Percentiles rank a stretch among this genome's conserved stretches.
phyloP scores from a whole-genome alignment of 2,888 invertebrate species.

The Pristionchus exspectatus region DNA sequence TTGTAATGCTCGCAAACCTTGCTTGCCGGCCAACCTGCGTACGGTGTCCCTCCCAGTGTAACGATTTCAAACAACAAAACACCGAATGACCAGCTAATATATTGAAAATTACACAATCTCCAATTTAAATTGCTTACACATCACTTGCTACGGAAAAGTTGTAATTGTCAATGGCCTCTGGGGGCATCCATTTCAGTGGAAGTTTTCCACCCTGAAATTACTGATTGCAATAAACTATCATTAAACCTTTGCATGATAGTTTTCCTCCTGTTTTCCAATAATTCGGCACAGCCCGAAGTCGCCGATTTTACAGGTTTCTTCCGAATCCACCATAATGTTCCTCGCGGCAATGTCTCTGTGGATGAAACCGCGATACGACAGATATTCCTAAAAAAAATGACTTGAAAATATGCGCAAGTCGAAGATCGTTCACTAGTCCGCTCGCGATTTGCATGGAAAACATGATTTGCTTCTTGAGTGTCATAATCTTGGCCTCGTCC shows the following conservation, averaged over 20 bases:
- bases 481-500: too few relatives aligned
- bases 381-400: conserved; percentile 39
- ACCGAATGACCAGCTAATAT: too few relatives aligned
- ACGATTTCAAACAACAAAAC: too few relatives aligned
- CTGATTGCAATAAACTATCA: too few relatives aligned
- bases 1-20: neutral
- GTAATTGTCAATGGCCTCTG: conserved; percentile 15
- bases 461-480: too few relatives aligned
- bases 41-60: too few relatives aligned
- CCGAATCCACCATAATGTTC: conserved; percentile 28
- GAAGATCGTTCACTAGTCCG: neutral
- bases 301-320: conserved; percentile 37
- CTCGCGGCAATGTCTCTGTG: too few relatives aligned
- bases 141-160: conserved; percentile 1
- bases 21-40: too few relatives aligned
- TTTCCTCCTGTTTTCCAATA: neutral
- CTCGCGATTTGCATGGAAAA: too few relatives aligned
- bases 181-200: conserved; percentile 35
- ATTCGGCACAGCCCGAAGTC: conserved; percentile 10
- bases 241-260: conserved; percentile 1
- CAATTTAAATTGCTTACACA: neutral
- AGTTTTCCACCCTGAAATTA: conserved; percentile 45
- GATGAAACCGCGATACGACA: conserved; percentile 12
- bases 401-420: neutral
- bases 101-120: neutral